Conservation (phyloP, 1,140 invertebrate species). For the Drosophila auraria region DNA sequence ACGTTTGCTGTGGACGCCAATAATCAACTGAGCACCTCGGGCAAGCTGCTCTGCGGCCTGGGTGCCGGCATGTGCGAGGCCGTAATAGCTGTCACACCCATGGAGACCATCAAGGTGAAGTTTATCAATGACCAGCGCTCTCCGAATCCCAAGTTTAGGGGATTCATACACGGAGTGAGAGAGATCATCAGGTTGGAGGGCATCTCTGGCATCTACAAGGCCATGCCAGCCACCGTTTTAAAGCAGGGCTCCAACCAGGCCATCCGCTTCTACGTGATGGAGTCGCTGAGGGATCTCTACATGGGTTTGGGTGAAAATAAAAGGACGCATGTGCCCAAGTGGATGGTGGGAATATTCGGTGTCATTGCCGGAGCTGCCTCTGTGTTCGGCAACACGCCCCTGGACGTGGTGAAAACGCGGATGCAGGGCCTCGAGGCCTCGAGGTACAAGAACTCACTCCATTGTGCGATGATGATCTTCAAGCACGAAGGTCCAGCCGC, state of each 20-base stretch:
- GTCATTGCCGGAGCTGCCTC: constrained; percentile 96
- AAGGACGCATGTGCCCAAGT: constrained; percentile 93
- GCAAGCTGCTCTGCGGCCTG: constrained; percentile 95
- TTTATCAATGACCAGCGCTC: constrained; percentile 99
- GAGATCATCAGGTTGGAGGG: constrained; percentile 95
- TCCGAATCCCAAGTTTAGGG: constrained; percentile 94
- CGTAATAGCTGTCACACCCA: constrained; percentile 98
- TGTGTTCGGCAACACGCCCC: constrained; percentile 98
- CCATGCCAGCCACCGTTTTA: constrained; percentile 96
- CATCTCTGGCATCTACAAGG: constrained; percentile 96
- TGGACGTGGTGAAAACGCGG: constrained; percentile 99
- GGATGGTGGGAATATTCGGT: constrained; percentile 95
- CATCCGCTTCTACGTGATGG: constrained; percentile 99
- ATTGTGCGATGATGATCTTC: constrained; percentile 96
- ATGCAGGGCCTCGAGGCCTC: constrained; percentile 99
- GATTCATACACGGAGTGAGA: constrained; percentile 97
- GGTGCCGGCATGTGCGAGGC: constrained; percentile 97
- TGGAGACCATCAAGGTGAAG: constrained; percentile 99
- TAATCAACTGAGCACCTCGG: constrained; percentile 92
- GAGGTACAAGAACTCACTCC: constrained; percentile 97
- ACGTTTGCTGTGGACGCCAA: constrained; percentile 90
- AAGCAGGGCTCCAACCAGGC: constrained; percentile 99
- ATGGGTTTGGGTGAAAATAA: constrained; percentile 94
- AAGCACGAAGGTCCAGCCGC: constrained; percentile 96
- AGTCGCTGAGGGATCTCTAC: constrained; percentile 97